Conservation (phyloP, 2,888 invertebrate species). For the Kryphioiulus occultus region DNA sequence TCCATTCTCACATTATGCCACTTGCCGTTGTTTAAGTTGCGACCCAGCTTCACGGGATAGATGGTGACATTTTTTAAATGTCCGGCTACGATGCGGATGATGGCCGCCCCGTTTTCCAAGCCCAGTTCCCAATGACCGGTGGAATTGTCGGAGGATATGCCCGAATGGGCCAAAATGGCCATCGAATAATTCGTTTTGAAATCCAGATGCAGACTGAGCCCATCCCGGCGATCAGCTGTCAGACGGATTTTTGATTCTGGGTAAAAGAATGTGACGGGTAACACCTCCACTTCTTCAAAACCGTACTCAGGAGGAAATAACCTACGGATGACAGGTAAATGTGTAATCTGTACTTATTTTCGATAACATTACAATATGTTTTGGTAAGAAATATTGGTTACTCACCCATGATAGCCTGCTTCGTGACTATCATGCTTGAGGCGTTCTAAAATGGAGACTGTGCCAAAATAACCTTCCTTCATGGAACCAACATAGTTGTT, state of each 20-base stretch:
- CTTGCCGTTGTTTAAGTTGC: slow-evolving; percentile 55
- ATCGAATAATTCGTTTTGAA: slow-evolving; percentile 84
- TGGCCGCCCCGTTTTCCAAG: slow-evolving; percentile 62
- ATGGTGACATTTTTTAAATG: slow-evolving; percentile 62
- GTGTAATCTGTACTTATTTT: background rate
- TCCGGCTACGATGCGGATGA: slow-evolving; percentile 68
- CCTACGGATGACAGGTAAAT: slow-evolving; percentile 63
- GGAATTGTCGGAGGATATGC: slow-evolving; percentile 72
- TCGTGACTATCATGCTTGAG: slow-evolving; percentile 84
- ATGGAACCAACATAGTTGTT: slow-evolving; percentile 89
- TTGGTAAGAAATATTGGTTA: background rate
- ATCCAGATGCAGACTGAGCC: slow-evolving; percentile 81
- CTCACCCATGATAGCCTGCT: slow-evolving; percentile 66
- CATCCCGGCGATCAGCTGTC: slow-evolving; percentile 82
- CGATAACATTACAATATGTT: background rate
- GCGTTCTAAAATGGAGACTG: slow-evolving; percentile 88
- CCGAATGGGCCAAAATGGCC: slow-evolving; percentile 85
- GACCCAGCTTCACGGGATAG: slow-evolving; percentile 54
- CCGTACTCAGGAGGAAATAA: slow-evolving; percentile 82
- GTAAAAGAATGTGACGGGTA: slow-evolving; percentile 90
- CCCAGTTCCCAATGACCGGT: slow-evolving; percentile 84
- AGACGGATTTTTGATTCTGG: slow-evolving; percentile 84
- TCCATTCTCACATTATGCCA: slow-evolving; percentile 63
- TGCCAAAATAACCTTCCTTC: slow-evolving; percentile 92
- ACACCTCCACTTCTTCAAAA: slow-evolving; percentile 83